These are phyloP conservation scores for Nymphalis urticae DNA, from an alignment of 2,888 invertebrate species.

Conservation along the genomic window DNA sequence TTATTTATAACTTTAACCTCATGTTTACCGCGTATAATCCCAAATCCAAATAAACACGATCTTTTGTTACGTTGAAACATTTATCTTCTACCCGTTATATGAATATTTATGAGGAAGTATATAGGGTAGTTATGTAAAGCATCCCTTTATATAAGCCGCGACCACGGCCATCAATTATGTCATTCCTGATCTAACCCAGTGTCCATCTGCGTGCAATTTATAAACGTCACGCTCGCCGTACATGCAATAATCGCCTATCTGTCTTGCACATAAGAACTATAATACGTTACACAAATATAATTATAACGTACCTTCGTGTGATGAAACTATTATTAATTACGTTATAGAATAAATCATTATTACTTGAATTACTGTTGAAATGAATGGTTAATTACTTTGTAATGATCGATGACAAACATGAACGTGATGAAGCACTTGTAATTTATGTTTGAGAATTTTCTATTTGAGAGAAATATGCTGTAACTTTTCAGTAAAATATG, in stretches of 20 bases:
- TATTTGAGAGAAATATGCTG: neutral
- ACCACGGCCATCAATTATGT: constrained; percentile 29
- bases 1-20: no score
- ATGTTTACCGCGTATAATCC: neutral
- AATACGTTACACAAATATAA: constrained; percentile 15
- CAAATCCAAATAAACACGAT: constrained; percentile 1
- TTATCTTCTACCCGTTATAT: constrained; percentile 6
- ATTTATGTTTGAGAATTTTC: neutral
- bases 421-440: neutral
- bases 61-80: constrained; percentile 9
- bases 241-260: constrained; percentile 20
- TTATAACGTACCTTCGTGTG: neutral
- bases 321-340: constrained; percentile 27
- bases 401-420: neutral
- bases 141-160: constrained; percentile 19
- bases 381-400: constrained; percentile 1
- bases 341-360: constrained; percentile 19
- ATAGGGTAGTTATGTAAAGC: constrained; percentile 9
- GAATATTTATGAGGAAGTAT: constrained; percentile 8
- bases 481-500: neutral
- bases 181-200: constrained; percentile 29
- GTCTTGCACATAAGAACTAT: constrained; percentile 8
- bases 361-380: neutral
- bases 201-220: constrained; percentile 32
- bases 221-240: constrained; percentile 24